Percentiles rank a stretch among this genome's conserved stretches.
These are phyloP conservation scores for Odontamblyopus rebecca DNA, from an alignment of 2,797 vertebrate genomes.

Conservation along the genomic window DNA sequence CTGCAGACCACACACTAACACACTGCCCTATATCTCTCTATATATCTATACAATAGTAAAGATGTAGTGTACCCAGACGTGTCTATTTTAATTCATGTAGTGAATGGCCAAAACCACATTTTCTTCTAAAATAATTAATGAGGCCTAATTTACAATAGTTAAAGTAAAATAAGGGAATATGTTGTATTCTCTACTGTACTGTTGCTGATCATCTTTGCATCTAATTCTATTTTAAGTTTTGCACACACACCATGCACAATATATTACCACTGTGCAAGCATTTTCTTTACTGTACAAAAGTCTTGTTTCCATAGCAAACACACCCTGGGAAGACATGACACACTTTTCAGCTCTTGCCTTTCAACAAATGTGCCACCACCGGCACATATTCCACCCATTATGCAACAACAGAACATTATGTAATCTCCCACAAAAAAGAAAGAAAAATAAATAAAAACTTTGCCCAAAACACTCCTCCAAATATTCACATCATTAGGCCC, in stretches of 20 bases:
- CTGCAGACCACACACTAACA: not conserved
- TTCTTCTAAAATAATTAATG: not conserved
- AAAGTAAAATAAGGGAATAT: not conserved
- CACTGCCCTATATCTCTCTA: not conserved
- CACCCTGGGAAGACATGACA: constrained; percentile 16
- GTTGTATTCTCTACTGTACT: too few relatives aligned
- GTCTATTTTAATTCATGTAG: not conserved
- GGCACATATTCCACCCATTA: constrained; percentile 51
- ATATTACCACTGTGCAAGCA: not conserved
- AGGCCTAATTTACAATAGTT: not conserved
- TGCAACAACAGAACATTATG: constrained; percentile 44
- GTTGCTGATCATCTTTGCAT: not conserved
- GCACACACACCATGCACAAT: not conserved
- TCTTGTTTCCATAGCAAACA: constrained; percentile 15
- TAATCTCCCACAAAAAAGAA: constrained; percentile 38
- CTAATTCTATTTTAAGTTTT: not conserved
- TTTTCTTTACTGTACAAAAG: constrained; percentile 3
- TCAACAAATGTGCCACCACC: constrained; percentile 8
- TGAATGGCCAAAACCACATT: not conserved
- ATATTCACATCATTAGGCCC: constrained; percentile 6
- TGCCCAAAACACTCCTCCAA: constrained; percentile 20
- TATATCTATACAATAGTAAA: not conserved
- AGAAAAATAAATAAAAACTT: constrained; percentile 24
- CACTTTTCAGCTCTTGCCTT: constrained; percentile 19
- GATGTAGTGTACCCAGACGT: not conserved